phyloP scores from a whole-genome alignment of 30 jellyfish, hydroid and myxozoan genomes.

The Rhopilema esculentum region DNA sequence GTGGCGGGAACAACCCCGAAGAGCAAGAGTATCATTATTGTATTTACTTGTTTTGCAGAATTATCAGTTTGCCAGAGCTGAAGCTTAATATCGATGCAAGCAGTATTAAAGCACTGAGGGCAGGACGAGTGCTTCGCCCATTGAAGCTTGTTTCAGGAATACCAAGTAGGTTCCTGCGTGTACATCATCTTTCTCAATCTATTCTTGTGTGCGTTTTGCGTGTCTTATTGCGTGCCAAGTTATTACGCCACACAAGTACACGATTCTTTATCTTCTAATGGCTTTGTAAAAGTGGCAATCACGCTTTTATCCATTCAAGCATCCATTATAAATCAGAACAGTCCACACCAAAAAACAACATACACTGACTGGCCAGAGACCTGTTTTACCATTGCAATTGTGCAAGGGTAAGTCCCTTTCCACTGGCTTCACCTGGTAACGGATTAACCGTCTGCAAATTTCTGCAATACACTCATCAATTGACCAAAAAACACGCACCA shows the following conservation, averaged over 20 bases:
- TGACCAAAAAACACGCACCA: no score
- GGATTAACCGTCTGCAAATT: no score
- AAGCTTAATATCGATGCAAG: slow-evolving; percentile 89
- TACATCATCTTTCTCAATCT: not conserved
- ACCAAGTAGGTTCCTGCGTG: slow-evolving; percentile 89
- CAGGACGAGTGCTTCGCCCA: slow-evolving; percentile 99
- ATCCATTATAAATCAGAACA: not conserved
- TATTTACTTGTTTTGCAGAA: slow-evolving; percentile 69
- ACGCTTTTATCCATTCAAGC: not conserved
- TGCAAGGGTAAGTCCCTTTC: no score
- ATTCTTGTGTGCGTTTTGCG: not conserved
- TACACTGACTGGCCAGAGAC: not conserved
- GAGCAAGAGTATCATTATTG: not conserved
- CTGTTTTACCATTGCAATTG: not conserved
- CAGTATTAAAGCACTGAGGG: slow-evolving; percentile 96
- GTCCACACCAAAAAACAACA: not conserved
- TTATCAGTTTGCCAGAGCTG: slow-evolving; percentile 95
- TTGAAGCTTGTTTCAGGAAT: slow-evolving; percentile 97
- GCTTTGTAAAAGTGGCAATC: no score
- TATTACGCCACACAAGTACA: no score
- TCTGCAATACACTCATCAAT: no score
- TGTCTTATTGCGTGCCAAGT: no score
- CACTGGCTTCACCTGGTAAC: no score
- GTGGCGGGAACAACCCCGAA: slow-evolving; percentile 1
- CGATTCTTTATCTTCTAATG: not conserved